phyloP scores from a whole-genome alignment of 2,113 vertebrate genomes.

The Rhagologus leucostigma region DNA sequence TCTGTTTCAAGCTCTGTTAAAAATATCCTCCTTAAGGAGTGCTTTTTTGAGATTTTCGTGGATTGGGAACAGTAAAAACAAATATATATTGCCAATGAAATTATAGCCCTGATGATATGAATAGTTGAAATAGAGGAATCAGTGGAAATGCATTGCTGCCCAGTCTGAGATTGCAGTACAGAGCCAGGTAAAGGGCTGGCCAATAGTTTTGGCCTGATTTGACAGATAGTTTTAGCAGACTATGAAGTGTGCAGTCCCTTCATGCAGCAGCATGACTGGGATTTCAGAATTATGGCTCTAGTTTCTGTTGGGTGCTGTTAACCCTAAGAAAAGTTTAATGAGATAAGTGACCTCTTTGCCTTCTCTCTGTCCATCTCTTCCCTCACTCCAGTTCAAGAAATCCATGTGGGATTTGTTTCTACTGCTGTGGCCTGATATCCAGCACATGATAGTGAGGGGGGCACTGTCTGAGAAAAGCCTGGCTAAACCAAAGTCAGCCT shows the following conservation, averaged over 20 bases:
- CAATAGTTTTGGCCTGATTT: background rate
- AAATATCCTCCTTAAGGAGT: background rate
- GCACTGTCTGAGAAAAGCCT: background rate
- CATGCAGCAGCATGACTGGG: background rate
- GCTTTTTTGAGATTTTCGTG: background rate
- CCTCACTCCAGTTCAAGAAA: background rate
- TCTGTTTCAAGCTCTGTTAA: background rate
- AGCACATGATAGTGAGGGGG: background rate
- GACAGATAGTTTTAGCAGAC: background rate
- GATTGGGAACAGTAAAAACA: background rate
- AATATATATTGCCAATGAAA: background rate
- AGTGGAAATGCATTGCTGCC: background rate
- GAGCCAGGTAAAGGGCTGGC: background rate
- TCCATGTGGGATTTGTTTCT: background rate
- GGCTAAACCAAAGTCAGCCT: background rate
- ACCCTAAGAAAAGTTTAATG: background rate
- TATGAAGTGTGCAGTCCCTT: background rate
- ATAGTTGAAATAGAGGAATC: background rate
- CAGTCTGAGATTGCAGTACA: background rate
- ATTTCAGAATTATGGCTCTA: background rate
- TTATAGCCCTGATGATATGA: background rate
- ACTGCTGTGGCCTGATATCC: background rate
- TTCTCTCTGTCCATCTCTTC: background rate
- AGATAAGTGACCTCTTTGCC: background rate
- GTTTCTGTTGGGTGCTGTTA: background rate